Percentiles rank a stretch among this genome's conserved stretches.
Conservation (phyloP, 2,888 invertebrate genomes). For the Flexamia atlantica region DNA sequence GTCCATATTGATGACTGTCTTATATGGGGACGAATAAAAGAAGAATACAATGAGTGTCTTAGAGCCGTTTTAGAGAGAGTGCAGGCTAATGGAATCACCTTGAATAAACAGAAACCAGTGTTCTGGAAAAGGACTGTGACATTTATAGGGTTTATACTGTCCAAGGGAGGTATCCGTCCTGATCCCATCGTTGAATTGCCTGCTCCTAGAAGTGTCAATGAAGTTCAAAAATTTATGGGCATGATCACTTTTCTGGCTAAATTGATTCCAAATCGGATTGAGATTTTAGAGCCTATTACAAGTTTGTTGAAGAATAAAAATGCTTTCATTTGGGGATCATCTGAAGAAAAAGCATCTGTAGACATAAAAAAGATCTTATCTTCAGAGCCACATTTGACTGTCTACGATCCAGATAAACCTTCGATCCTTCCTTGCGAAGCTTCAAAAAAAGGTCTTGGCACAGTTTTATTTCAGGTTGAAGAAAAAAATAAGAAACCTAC, state of each 20-base stretch:
- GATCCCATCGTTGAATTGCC: not conserved
- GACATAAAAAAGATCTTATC: not conserved
- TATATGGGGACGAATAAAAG: conserved; percentile 56
- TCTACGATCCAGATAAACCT: not conserved
- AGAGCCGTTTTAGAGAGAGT: conserved; percentile 41
- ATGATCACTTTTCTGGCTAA: not conserved
- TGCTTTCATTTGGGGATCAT: not conserved
- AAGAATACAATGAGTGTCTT: conserved; percentile 57
- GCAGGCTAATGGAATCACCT: not conserved
- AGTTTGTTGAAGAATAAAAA: not conserved
- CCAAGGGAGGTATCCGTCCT: not conserved
- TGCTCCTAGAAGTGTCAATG: not conserved
- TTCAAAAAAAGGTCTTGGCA: too few species aligned
- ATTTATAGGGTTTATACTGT: not conserved
- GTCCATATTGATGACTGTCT: conserved; percentile 66
- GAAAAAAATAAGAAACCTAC: too few species aligned
- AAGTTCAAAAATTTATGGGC: not conserved
- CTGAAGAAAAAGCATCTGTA: not conserved
- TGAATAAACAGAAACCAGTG: not conserved
- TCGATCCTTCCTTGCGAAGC: too few species aligned
- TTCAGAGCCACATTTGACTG: too few species aligned
- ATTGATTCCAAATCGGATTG: not conserved
- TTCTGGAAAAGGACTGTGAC: not conserved
- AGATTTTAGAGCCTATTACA: not conserved
- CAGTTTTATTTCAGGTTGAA: too few species aligned